A percentile compares a stretch with the other conserved stretches of the same genome.
These are phyloP conservation scores for Macrosteles quadrilineatus DNA, from an alignment of 1,140 invertebrate species.

Conservation along the genomic window DNA sequence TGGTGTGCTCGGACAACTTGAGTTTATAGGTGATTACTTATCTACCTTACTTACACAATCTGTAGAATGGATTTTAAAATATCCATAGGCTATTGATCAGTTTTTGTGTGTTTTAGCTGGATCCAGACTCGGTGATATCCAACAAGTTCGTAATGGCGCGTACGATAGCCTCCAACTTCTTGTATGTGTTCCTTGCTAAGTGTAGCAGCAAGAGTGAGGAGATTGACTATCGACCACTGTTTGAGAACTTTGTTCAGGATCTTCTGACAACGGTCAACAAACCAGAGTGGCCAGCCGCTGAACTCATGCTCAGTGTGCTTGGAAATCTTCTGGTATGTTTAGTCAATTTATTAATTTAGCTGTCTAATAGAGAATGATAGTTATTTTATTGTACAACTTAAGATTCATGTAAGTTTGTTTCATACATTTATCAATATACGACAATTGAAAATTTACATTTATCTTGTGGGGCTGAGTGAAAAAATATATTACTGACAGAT, in stretches of 20 bases:
- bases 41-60: too few species aligned
- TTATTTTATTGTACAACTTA: too few species aligned
- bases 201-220: slow-evolving; percentile 93
- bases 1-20: too few species aligned
- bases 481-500: too few species aligned
- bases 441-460: too few species aligned
- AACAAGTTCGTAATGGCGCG: slow-evolving; percentile 92
- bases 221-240: slow-evolving; percentile 95
- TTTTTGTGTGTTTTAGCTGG: slow-evolving; percentile 56
- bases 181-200: slow-evolving; percentile 95
- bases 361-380: too few species aligned
- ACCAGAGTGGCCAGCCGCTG: slow-evolving; percentile 98
- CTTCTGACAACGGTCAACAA: slow-evolving; percentile 96
- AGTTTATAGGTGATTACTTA: too few species aligned
- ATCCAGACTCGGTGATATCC: slow-evolving; percentile 86
- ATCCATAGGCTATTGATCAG: slow-evolving; percentile 11
- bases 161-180: slow-evolving; percentile 89
- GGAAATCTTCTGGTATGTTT: slow-evolving; percentile 80
- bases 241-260: slow-evolving; percentile 99
- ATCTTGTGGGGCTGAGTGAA: too few species aligned
- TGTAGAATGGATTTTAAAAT: too few species aligned
- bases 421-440: too few species aligned
- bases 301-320: slow-evolving; percentile 89
- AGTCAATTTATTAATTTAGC: too few species aligned
- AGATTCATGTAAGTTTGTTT: too few species aligned